A percentile compares a stretch with the other conserved stretches of the same genome.
phyloP scores from a whole-genome alignment of 2,888 invertebrate species.

The Onchidella celtica region DNA sequence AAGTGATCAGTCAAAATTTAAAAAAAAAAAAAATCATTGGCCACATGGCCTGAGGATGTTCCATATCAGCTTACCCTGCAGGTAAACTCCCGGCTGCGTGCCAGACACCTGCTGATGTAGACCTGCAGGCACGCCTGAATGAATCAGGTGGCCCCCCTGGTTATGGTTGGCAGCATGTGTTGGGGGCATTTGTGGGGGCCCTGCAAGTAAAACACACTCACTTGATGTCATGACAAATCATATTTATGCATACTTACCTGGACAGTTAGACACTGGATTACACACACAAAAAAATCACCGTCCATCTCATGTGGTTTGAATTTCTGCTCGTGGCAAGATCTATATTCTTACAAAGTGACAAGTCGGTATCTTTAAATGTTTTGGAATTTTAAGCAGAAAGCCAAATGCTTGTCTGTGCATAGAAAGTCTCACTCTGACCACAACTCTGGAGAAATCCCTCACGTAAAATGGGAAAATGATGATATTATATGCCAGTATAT shows the following conservation, averaged over 20 bases:
- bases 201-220: neutral
- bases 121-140: constrained; percentile 33
- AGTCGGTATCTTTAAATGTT: too few species aligned
- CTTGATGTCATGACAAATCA: too few species aligned
- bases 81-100: constrained; percentile 14
- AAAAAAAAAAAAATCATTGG: too few species aligned
- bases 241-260: too few species aligned
- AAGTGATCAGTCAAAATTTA: too few species aligned
- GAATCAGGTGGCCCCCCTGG: constrained; percentile 40
- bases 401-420: too few species aligned
- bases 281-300: neutral
- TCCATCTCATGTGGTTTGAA: neutral
- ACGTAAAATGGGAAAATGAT: neutral
- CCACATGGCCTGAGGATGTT: too few species aligned
- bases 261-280: neutral
- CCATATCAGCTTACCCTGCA: too few species aligned
- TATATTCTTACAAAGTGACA: too few species aligned
- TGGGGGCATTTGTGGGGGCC: constrained; percentile 47
- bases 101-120: constrained; percentile 32
- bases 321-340: too few species aligned
- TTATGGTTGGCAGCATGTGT: constrained; percentile 33
- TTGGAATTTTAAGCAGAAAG: too few species aligned
- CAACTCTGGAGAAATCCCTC: neutral
- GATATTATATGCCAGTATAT: too few species aligned
- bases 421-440: neutral